Evolutionary conservation across 1,140 invertebrate species (phyloP), one percentile per base, ranked within the genome.

Genomic region (Rhizoglyphus robini): DNA sequence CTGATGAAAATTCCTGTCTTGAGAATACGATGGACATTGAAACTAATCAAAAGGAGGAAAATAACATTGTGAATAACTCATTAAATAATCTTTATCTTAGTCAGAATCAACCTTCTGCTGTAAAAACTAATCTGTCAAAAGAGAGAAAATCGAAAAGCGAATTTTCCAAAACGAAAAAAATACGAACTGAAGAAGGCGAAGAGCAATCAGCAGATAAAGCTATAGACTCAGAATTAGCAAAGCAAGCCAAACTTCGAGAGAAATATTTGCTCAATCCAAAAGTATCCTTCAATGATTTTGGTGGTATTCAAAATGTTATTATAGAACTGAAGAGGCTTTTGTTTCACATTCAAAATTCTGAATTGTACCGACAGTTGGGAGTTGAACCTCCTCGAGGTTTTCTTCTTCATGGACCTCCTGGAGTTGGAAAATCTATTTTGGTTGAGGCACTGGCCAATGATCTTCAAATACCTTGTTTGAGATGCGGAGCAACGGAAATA

Each of bases 381-480:
- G 77, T 87, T 25, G 73, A 74, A n/a, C 74, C 82, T 63, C 81
- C 84, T 0, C 75, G 77, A 73, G 89, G 92, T 41, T 84, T 94
- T 73, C 77, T 94, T 23, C 77, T 95, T 49, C 88, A 92, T 77
- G 93, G 93, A 0, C 92, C 92, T 11, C 88, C 90, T 27, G 93
- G 93, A 0, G 91, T 88, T 78, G 90, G 91, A 0, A 96, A 97
- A 79, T 92, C 89, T 5, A 79, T 93, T 51, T 75, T 98, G 59
- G 93, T 90, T 0, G 79, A 90, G 77, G 91, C 92, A 29, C 88
- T 98, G 70, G 90, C 93, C 62, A 93, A 81, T 79, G 79, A 84
- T 70, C 71, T 84, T 15, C 69, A 74, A 49, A 72, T 96, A 59
- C 87, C 90, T 0, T 75, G 96, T 27, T 73, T 97, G 13, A 87